Evolutionary conservation across 2,113 vertebrate species (phyloP).

Genomic region (Nothocercus julius): DNA sequence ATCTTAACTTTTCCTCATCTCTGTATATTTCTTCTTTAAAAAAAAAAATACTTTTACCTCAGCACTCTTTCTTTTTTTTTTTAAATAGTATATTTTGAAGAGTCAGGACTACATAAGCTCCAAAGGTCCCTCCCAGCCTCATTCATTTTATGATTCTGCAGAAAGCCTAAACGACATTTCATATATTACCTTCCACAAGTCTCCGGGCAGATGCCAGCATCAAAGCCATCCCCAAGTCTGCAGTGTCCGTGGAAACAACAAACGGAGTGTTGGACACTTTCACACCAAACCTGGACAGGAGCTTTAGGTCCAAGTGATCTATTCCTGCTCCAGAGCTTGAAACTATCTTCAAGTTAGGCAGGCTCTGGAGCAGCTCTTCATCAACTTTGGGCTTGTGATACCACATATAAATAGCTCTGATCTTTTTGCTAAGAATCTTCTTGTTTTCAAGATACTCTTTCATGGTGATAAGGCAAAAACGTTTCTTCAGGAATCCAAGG

Average conservation of each 20-base stretch:
- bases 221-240: conserved; percentile 82
- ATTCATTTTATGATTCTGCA: not conserved
- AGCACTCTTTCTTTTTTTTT: not conserved
- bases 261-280: conserved; percentile 81
- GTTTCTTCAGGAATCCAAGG: conserved; percentile 69
- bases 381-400: conserved; percentile 19
- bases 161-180: not conserved
- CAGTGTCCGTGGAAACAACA: conserved; percentile 78
- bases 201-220: conserved; percentile 82
- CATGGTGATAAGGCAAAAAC: conserved; percentile 75
- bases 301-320: conserved; percentile 81
- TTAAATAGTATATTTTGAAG: not conserved
- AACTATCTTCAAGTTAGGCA: conserved; percentile 81
- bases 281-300: conserved; percentile 76
- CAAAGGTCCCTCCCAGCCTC: too few relatives aligned
- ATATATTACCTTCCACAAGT: conserved; percentile 78
- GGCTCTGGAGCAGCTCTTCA: conserved; percentile 66
- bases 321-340: conserved; percentile 78
- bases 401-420: conserved; percentile 80
- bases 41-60: not conserved
- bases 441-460: conserved; percentile 76
- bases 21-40: not conserved
- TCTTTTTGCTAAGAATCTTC: conserved; percentile 59
- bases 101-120: too few relatives aligned
- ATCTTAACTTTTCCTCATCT: not conserved